phyloP scores from a whole-genome alignment of 2,888 invertebrate genomes.

The Acanthopleura granulata region DNA sequence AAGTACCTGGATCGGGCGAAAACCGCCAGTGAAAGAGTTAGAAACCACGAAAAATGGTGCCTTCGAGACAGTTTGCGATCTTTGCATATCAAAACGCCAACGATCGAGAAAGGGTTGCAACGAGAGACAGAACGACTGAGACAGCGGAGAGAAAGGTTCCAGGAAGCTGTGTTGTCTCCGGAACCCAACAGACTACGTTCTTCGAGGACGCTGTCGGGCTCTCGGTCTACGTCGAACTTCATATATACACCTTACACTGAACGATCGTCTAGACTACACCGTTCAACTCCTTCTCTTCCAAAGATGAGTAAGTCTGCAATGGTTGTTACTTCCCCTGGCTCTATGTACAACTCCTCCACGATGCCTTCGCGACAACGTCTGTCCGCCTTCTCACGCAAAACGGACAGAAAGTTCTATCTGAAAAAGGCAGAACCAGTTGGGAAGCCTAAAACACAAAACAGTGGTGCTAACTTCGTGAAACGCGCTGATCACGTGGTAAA shows the following conservation, averaged over 20 bases:
- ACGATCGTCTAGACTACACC: not conserved
- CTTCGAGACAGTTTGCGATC: constrained; percentile 33
- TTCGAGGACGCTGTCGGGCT: not conserved
- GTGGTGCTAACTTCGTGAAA: constrained; percentile 1
- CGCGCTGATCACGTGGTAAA: constrained; percentile 19
- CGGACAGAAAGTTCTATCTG: not conserved
- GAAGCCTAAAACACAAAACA: not conserved
- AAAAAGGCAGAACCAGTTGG: not conserved
- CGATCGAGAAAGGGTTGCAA: constrained; percentile 32
- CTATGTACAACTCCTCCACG: not conserved
- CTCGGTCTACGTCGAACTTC: not conserved
- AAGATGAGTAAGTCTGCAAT: not conserved
- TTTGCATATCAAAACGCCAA: constrained; percentile 38
- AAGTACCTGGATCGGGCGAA: constrained; percentile 39
- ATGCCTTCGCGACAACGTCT: not conserved
- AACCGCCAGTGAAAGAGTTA: constrained; percentile 34
- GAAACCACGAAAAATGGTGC: constrained; percentile 38
- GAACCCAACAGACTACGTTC: not conserved
- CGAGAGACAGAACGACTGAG: constrained; percentile 29
- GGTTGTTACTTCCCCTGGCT: no score
- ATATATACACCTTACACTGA: not conserved
- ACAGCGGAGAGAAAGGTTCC: not conserved
- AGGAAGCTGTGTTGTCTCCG: not conserved
- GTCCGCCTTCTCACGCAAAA: not conserved
- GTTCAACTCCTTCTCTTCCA: not conserved